Base-by-base conservation (phyloP, 2,113 vertebrate genomes). In the Struthidea cinerea region DNA sequence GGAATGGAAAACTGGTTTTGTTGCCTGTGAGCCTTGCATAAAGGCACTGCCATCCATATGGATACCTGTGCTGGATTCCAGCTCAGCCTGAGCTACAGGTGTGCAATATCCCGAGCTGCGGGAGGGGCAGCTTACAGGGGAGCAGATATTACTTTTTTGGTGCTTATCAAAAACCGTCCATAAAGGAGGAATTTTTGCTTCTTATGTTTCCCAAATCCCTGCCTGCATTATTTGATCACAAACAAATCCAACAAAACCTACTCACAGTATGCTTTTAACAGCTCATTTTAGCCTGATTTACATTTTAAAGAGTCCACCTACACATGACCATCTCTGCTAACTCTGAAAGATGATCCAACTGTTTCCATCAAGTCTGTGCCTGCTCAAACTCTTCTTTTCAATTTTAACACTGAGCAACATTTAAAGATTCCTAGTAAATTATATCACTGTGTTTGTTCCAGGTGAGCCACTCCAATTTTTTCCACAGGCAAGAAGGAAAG, bases 231-330 rank as follows among this genome's bases (percentile, higher is more conserved):
- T 96, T 94, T 96, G 94, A 93, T 95, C 94, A 90, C 84, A 94
- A 95, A 95, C 93, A 96, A 95, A 84, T 94, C 83, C 91, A 95
- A 89, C 68, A 90, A 90, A 94, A 85, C 88, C 94, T 94, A 90
- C 94, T 92, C 92, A 92, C 90, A 88, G 89, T 92, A 88, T 90
- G 95, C 79, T 95, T 97, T 90, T 90, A 95, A 80, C 93, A 95
- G 95, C 91, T 95, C 95, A 70, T 95, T 97, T 96, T 79, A 93
- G 85, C 87, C 86, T 71, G 60, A 92, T 96, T 95, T 96, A 81
- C 94, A 96, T 94, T 93, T 94, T 92, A 90, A 94, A 88, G 84
- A 86, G 83, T 89, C 95, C 94, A 95, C 93, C 96, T 95, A 97
- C 96, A 94, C 96, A 97, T 35, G 95, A 75, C 89, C 94, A 89